A percentile compares a stretch with the other conserved stretches of the same genome.
Conservation (phyloP, 2,797 vertebrate species). For the Neopelma chrysocephalum region DNA sequence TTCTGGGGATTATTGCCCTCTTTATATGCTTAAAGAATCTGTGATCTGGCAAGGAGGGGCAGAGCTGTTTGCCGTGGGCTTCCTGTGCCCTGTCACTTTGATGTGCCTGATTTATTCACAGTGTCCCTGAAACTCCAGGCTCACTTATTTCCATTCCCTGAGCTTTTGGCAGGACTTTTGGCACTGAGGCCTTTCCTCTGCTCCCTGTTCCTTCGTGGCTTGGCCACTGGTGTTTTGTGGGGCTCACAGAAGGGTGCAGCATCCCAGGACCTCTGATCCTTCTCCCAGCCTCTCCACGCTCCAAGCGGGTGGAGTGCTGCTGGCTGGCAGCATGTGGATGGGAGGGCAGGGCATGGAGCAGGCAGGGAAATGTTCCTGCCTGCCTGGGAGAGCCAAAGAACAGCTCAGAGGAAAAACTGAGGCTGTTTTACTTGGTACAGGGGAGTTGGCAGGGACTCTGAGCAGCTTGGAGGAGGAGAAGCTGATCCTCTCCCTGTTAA, state of each 20-base stretch:
- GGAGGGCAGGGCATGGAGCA: background rate
- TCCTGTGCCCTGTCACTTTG: background rate
- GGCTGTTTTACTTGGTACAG: background rate
- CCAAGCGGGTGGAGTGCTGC: background rate
- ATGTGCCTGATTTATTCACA: background rate
- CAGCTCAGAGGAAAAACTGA: slow-evolving; percentile 61
- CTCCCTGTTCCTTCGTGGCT: background rate
- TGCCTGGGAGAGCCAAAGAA: slow-evolving; percentile 25
- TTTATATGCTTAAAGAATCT: background rate
- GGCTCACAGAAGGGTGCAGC: background rate
- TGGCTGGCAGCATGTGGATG: background rate
- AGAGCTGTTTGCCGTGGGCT: background rate
- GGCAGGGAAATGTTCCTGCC: background rate
- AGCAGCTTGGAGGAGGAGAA: background rate
- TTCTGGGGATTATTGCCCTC: background rate
- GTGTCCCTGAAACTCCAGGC: background rate
- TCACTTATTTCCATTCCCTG: background rate
- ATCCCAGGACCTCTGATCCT: background rate
- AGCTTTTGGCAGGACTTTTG: background rate
- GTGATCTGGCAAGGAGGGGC: background rate
- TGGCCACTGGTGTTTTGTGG: background rate
- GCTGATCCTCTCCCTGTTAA: background rate
- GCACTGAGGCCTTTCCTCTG: background rate
- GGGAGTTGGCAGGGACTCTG: background rate
- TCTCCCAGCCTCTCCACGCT: background rate